phyloP scores from a whole-genome alignment of 2,888 invertebrate genomes.

The Hedychridium roseum region DNA sequence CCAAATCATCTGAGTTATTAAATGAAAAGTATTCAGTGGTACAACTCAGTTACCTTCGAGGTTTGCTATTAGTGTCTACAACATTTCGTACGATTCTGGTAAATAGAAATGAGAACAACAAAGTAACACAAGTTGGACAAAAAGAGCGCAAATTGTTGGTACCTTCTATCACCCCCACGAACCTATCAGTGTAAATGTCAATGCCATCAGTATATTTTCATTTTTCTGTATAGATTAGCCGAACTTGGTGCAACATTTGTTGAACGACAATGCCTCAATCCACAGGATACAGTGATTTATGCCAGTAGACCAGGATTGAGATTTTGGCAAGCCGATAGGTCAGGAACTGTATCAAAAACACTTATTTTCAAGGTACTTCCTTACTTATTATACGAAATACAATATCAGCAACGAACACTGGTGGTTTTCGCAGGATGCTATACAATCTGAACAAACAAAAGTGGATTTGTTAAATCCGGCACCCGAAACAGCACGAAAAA shows the following conservation, averaged over 20 bases:
- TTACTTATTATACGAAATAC: conserved; percentile 3
- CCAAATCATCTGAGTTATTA: conserved; percentile 82
- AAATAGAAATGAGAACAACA: conserved; percentile 73
- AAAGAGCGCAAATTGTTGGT: conserved; percentile 83
- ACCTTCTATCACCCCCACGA: not conserved
- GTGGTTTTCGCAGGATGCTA: conserved; percentile 47
- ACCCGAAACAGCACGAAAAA: conserved; percentile 60
- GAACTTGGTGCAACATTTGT: conserved; percentile 72
- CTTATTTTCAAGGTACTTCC: conserved; percentile 78
- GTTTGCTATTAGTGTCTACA: conserved; percentile 82
- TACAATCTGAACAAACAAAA: conserved; percentile 65
- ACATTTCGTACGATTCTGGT: conserved; percentile 83
- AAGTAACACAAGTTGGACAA: conserved; percentile 82
- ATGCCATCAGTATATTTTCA: no score
- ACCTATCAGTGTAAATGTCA: no score
- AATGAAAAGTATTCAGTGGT: conserved; percentile 87
- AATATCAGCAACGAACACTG: not conserved
- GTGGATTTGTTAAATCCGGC: conserved; percentile 79
- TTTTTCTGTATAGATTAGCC: conserved; percentile 65
- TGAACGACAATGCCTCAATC: conserved; percentile 67
- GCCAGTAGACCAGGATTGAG: conserved; percentile 85
- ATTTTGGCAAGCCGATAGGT: conserved; percentile 81
- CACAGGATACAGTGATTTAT: conserved; percentile 70
- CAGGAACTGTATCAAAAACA: conserved; percentile 84
- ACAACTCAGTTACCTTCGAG: conserved; percentile 81